Base-by-base conservation (phyloP, 2,113 vertebrate genomes). In the Melanotaenia duboulayi region DNA sequence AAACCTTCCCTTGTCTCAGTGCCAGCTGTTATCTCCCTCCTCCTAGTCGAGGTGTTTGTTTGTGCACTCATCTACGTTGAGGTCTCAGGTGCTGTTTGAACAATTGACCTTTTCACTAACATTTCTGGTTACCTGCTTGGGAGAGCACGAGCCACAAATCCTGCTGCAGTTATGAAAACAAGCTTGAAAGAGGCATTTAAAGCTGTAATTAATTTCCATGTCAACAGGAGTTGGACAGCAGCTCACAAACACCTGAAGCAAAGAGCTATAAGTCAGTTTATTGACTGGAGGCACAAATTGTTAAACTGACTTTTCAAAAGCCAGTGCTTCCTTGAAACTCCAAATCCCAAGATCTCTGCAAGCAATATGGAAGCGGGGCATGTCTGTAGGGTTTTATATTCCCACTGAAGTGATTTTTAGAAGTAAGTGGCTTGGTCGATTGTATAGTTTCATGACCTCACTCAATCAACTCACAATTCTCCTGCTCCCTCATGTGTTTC, bases 231-330 rank as follows among this genome's bases (percentile, higher is more conserved):
- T 3, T 37, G 19, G 23, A 25, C 35, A 35, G 48, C 12, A 2
- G 16, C 23, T 40, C 57, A 58, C 42, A 54, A 60, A 75, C 11
- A 35, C 19, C 20, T 2, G n/a, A 66, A 74, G 39, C 20, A 2
- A 10, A 25, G 40, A 51, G 22, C 42, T 69, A 11, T 4, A 80
- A 76, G 75, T 65, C 46, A 57, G 39, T 67, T 86, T 72, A 74
- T 81, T 71, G 74, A 83, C 74, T 66, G 3, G 39, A 55, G 67
- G 61, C 44, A 23, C 50, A 75, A 61, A 76, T 80, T 60, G 50
- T 78, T 85, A 76, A 82, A 86, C 42, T 65, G 83, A 78, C 73
- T 89, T 86, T 86, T 64, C 76, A 60, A 70, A 87, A 80, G 81
- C 71, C 74, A 64, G 62, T 65, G 71, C 69, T 42, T 79, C 51